Percentiles rank a stretch among this genome's conserved stretches.
Conservation (phyloP, 2,113 vertebrate species). For the Melanerpes aurifrons region DNA sequence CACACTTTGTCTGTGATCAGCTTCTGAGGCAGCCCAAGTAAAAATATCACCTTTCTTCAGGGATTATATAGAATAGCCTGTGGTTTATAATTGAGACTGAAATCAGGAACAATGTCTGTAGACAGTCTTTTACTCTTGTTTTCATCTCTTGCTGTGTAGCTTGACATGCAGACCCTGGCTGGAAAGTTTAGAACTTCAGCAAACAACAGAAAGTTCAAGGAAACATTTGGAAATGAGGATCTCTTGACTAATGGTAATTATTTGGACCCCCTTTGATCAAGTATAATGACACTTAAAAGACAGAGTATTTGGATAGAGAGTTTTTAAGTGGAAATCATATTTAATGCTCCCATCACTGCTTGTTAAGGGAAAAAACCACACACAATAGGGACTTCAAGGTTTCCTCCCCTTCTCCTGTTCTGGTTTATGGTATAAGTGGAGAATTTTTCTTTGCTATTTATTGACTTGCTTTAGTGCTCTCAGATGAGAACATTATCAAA, state of each 20-base stretch:
- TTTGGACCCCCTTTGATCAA: conserved; percentile 7
- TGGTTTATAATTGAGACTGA: background rate
- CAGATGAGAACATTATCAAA: conserved; percentile 47
- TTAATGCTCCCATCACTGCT: background rate
- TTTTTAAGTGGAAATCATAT: conserved; percentile 34
- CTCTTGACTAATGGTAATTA: background rate
- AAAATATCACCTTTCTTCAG: background rate
- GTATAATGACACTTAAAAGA: background rate
- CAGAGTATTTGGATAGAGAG: background rate
- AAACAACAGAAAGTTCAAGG: background rate
- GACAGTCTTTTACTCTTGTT: background rate
- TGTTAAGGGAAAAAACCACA: background rate
- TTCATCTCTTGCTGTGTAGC: background rate
- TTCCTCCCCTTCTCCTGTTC: background rate
- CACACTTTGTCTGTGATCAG: background rate
- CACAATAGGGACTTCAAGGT: background rate
- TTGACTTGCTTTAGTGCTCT: conserved; percentile 39
- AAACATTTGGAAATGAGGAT: background rate
- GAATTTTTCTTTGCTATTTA: conserved; percentile 38
- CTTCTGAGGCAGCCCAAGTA: background rate
- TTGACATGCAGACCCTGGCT: background rate
- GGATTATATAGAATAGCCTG: background rate
- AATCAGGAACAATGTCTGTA: background rate
- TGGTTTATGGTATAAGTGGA: background rate
- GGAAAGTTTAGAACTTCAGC: background rate